Evolutionary conservation across 2,797 vertebrate species (phyloP).

Genomic region (Peromyscus attwateri): DNA sequence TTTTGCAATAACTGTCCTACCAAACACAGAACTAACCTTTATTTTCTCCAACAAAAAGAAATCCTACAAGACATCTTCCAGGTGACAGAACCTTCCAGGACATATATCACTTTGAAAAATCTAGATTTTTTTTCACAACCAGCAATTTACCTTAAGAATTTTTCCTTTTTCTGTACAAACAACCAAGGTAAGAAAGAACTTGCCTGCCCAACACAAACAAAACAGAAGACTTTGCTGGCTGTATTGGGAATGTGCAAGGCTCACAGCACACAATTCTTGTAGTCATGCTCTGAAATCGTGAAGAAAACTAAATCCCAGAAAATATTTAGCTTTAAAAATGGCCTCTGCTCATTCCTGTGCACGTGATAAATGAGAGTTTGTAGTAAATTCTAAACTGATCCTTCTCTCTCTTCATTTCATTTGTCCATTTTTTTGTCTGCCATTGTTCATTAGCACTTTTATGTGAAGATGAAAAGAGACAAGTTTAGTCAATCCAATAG

Average conservation of each 20-base stretch:
- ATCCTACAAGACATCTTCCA: not conserved
- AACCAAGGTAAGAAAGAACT: constrained; percentile 37
- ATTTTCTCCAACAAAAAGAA: constrained; percentile 37
- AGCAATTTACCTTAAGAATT: constrained; percentile 42
- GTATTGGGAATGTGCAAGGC: constrained; percentile 22
- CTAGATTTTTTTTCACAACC: constrained; percentile 45
- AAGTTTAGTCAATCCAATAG: not conserved
- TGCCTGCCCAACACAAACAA: not conserved
- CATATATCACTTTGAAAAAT: not conserved
- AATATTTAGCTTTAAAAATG: constrained; percentile 53
- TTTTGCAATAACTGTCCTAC: constrained; percentile 6
- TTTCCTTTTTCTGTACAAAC: constrained; percentile 59
- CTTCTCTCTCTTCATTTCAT: constrained; percentile 55
- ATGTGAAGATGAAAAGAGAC: constrained; percentile 61
- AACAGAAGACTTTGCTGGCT: not conserved
- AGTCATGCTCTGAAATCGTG: constrained; percentile 47
- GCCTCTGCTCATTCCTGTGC: constrained; percentile 47
- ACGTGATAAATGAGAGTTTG: constrained; percentile 56
- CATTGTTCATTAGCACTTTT: constrained; percentile 65
- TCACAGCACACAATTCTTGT: not conserved
- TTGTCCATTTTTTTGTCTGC: constrained; percentile 57
- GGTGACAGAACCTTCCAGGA: constrained; percentile 1
- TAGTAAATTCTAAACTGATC: constrained; percentile 50
- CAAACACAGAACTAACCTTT: constrained; percentile 31
- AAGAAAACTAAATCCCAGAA: constrained; percentile 51